Evolutionary conservation across 2,797 vertebrate genomes (phyloP).

Genomic region (Merluccius polli): DNA sequence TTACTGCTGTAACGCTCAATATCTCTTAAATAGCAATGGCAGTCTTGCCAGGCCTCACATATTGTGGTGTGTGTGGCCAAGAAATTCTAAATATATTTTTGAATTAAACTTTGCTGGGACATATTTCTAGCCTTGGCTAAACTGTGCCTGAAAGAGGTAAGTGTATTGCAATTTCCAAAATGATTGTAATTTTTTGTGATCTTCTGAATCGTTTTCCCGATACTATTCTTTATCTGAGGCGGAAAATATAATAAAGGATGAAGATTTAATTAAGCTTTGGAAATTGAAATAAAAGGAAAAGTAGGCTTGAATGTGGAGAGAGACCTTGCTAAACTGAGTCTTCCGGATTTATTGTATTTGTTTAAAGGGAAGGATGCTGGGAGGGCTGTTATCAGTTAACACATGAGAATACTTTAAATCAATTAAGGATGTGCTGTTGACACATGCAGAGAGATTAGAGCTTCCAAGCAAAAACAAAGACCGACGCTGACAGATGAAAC

Average conservation of each 20-base stretch:
- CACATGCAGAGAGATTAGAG: conserved; percentile 32
- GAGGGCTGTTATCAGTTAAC: conserved; percentile 21
- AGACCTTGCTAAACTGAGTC: background rate
- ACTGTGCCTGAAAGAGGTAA: background rate
- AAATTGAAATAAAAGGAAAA: background rate
- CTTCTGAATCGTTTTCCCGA: background rate
- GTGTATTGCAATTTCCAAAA: conserved; percentile 11
- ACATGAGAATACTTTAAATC: conserved; percentile 34
- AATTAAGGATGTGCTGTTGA: conserved; percentile 20
- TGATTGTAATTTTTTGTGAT: background rate
- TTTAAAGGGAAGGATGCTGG: conserved; percentile 12
- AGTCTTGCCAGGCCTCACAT: conserved; percentile 33
- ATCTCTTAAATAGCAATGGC: conserved; percentile 48
- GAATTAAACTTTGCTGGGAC: conserved; percentile 19
- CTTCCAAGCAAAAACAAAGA: conserved; percentile 21
- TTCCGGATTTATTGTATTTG: conserved; percentile 12
- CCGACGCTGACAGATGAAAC: conserved; percentile 13
- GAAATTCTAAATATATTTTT: conserved; percentile 41
- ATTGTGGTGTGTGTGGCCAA: conserved; percentile 30
- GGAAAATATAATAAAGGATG: background rate
- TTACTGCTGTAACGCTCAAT: conserved; percentile 25
- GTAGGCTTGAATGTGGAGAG: background rate
- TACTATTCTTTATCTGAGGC: background rate
- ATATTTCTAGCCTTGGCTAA: background rate
- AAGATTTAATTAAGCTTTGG: background rate